phyloP scores from a whole-genome alignment of 2,888 invertebrate genomes.

The Oscheius sp. region DNA sequence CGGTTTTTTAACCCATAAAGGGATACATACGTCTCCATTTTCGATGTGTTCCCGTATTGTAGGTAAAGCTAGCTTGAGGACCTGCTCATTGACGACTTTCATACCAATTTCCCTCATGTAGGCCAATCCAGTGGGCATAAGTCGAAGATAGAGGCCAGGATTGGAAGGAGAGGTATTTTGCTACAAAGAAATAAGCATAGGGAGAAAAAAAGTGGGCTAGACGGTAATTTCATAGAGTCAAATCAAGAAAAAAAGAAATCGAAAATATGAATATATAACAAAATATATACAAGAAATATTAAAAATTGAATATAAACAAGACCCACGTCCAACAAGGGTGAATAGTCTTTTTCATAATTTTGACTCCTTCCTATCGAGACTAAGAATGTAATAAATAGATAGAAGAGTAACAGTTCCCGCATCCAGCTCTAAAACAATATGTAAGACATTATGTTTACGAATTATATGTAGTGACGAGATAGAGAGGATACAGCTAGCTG shows the following conservation, averaged over 20 bases:
- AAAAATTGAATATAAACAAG: too few relatives aligned
- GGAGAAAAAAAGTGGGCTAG: neutral
- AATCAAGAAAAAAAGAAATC: too few relatives aligned
- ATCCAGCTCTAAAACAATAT: neutral
- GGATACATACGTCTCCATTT: conserved; percentile 68
- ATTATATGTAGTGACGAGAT: neutral
- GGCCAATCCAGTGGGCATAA: conserved; percentile 70
- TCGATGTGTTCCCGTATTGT: conserved; percentile 67
- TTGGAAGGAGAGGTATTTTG: conserved; percentile 67
- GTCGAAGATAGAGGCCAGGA: conserved; percentile 65
- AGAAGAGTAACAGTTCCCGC: conserved; percentile 1
- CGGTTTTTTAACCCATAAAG: neutral
- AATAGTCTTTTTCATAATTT: conserved; percentile 40
- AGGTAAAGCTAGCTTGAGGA: conserved; percentile 65
- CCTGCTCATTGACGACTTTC: conserved; percentile 69
- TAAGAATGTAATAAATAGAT: neutral
- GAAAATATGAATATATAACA: neutral
- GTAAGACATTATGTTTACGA: too few relatives aligned
- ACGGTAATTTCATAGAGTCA: too few relatives aligned
- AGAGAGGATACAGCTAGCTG: conserved; percentile 21
- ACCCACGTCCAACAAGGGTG: conserved; percentile 55
- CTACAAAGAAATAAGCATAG: conserved; percentile 42
- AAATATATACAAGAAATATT: neutral
- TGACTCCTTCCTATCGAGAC: conserved; percentile 7
- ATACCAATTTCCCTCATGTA: conserved; percentile 69